A percentile compares a stretch with the other conserved stretches of the same genome.
Conservation (phyloP, 2,797 vertebrate genomes). For the Myotis vivesi region DNA sequence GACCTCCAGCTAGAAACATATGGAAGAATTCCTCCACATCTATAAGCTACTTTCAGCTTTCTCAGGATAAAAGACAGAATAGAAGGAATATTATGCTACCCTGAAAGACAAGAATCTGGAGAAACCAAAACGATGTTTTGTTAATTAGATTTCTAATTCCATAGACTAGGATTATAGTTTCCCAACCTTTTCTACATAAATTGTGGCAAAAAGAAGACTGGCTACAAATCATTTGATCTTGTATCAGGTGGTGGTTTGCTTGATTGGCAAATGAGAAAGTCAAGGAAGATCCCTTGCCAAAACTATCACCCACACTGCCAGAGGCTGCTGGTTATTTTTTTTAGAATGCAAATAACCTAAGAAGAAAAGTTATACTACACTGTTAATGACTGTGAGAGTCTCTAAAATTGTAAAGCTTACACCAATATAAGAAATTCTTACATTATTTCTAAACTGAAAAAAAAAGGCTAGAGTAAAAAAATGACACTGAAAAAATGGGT, state of each 20-base stretch:
- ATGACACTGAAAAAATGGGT: background rate
- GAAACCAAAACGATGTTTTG: slow-evolving; percentile 22
- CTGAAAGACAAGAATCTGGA: background rate
- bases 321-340: slow-evolving; percentile 10
- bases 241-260: slow-evolving; percentile 4
- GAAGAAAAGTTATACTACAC: background rate
- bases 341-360: slow-evolving; percentile 10
- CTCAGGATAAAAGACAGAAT: background rate
- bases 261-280: slow-evolving; percentile 23
- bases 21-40: background rate
- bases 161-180: background rate
- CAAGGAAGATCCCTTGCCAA: background rate
- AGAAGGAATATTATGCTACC: background rate
- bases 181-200: slow-evolving; percentile 22
- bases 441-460: background rate
- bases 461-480: background rate
- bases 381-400: background rate
- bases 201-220: background rate
- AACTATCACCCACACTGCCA: background rate
- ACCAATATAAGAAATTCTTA: background rate
- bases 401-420: background rate
- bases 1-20: slow-evolving; percentile 30
- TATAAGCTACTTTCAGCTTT: background rate
- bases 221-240: slow-evolving; percentile 32
- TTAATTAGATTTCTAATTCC: slow-evolving; percentile 44